Percentiles rank a stretch among this genome's conserved stretches.
These are phyloP conservation scores for Papilio protenor DNA, from an alignment of 2,888 invertebrate species.

Conservation along the genomic window DNA sequence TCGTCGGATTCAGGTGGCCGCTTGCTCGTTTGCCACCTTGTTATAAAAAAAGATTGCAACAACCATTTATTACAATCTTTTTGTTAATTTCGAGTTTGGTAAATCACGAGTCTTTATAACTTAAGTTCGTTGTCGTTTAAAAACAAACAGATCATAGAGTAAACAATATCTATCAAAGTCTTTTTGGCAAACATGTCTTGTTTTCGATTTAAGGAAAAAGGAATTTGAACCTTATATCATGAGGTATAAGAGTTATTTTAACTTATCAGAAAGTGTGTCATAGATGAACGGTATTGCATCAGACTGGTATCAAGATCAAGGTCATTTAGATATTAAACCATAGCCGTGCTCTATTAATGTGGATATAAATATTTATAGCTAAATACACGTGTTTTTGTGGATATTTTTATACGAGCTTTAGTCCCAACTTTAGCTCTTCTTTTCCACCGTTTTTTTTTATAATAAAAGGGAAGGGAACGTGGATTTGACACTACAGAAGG, in stretches of 20 bases:
- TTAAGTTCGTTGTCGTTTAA: constrained; percentile 2
- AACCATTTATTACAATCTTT: no score
- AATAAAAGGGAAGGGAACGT: no score
- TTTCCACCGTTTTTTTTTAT: no score
- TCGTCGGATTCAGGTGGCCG: no score
- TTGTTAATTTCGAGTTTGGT: background rate
- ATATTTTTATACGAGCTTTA: background rate
- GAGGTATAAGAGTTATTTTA: background rate
- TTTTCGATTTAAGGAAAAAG: background rate
- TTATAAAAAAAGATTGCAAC: no score
- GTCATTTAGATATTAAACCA: background rate
- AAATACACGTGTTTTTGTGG: background rate
- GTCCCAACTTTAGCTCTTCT: no score
- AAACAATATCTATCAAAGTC: constrained; percentile 31
- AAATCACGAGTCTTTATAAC: background rate
- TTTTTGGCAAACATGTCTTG: background rate
- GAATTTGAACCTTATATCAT: background rate
- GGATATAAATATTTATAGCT: background rate
- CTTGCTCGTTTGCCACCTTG: no score
- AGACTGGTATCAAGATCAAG: constrained; percentile 5
- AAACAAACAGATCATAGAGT: background rate
- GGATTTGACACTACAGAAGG: no score
- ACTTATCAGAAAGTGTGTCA: background rate
- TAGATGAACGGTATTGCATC: background rate
- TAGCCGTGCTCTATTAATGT: background rate